Conservation (phyloP, 2,113 vertebrate species). For the Antennarius striatus region DNA sequence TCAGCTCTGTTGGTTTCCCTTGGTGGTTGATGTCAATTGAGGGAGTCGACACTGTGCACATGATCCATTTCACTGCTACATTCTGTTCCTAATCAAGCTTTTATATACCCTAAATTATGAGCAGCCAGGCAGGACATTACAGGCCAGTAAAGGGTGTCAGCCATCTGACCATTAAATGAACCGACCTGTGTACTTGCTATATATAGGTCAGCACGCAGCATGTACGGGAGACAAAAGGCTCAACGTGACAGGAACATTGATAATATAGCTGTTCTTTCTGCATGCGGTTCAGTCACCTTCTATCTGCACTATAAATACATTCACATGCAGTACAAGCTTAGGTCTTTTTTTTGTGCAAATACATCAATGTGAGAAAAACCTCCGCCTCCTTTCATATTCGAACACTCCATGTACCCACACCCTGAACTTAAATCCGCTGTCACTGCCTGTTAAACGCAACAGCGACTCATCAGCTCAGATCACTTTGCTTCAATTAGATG, state of each 20-base stretch:
- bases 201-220: no score
- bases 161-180: conserved; percentile 65
- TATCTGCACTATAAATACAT: no score
- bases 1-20: conserved; percentile 37
- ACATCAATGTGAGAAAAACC: conserved; percentile 23
- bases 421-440: conserved; percentile 57
- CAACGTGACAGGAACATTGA: conserved; percentile 2
- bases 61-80: conserved; percentile 61
- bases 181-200: conserved; percentile 36
- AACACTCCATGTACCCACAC: conserved; percentile 23
- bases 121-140: conserved; percentile 60
- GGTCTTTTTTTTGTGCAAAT: conserved; percentile 4
- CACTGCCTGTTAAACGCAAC: conserved; percentile 70
- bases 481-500: conserved; percentile 74
- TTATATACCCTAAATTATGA: conserved; percentile 67
- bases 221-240: conserved; percentile 25
- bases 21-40: conserved; percentile 59
- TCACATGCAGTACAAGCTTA: not conserved
- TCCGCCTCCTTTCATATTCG: conserved; percentile 53
- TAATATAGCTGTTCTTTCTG: conserved; percentile 1
- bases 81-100: conserved; percentile 73
- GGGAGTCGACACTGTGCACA: conserved; percentile 49
- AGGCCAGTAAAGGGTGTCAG: conserved; percentile 64
- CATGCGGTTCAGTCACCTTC: not conserved
- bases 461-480: conserved; percentile 69